phyloP scores from a whole-genome alignment of 1,140 invertebrate genomes.

The Lineus longissimus region DNA sequence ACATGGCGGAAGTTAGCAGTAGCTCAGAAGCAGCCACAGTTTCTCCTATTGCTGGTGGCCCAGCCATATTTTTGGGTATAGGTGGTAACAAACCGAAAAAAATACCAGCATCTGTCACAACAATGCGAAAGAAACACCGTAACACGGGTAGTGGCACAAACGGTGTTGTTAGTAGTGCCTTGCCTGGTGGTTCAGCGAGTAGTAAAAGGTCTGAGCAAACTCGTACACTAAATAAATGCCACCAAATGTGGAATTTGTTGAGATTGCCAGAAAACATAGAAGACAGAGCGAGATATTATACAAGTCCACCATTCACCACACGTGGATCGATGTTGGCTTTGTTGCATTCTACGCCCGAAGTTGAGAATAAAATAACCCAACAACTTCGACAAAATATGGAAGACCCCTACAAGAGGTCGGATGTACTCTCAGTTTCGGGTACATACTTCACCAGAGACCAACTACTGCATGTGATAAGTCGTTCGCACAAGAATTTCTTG shows the following conservation, averaged over 20 bases:
- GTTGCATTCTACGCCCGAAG: slow-evolving; percentile 1
- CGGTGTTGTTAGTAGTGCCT: no score
- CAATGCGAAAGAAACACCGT: no score
- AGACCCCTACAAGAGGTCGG: slow-evolving; percentile 5
- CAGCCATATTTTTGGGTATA: no score
- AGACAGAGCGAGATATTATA: slow-evolving; percentile 1
- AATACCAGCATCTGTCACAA: neutral
- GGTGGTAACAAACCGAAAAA: neutral
- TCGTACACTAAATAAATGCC: neutral
- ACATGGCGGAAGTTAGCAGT: slow-evolving; percentile 1
- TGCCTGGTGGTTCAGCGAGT: neutral
- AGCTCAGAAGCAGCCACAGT: neutral
- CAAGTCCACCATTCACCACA: slow-evolving; percentile 7
- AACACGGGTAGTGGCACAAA: no score
- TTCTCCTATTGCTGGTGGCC: neutral
- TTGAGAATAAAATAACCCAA: slow-evolving; percentile 5
- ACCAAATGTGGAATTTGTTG: slow-evolving; percentile 2
- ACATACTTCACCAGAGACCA: neutral
- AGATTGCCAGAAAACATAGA: neutral
- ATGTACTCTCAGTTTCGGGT: neutral
- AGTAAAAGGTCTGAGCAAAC: neutral
- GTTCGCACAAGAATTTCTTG: slow-evolving; percentile 3
- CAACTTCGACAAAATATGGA: slow-evolving; percentile 5
- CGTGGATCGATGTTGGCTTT: slow-evolving; percentile 6
- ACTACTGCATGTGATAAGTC: neutral